Evolutionary conservation across 2,113 vertebrate species (phyloP), one percentile per base, ranked within the genome.

Genomic region (Ammodytes marinus): DNA sequence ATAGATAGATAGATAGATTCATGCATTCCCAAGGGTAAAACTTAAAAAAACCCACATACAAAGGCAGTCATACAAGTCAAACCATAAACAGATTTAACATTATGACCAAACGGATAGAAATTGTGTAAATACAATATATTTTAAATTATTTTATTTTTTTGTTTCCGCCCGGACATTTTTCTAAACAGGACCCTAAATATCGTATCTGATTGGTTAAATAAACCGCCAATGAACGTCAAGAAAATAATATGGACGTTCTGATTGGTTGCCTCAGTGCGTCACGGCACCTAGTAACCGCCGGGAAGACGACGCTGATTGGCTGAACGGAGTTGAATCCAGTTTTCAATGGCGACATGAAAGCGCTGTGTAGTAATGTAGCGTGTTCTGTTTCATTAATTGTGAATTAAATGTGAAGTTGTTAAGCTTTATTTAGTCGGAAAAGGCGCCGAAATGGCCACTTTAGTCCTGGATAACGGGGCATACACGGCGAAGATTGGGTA

Each of bases 401-500:
- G 9, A 3, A 54, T 2, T 19, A n/a, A 69, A 58, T 1, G 0
- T 2, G 8, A 76, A 27, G 27, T 11, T 17, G 2, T 9, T 7
- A 8, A 43, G 6, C 15, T 70, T 42, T 2, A 43, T 57, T 35
- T 13, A 4, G 12, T 3, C 0, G 0, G 1, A 46, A 5, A 0
- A 2, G 50, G 12, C 0, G 14, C 0, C 2, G 77, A 80, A 55
- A 99, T 99, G 98, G 95, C 96, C 9, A 98, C 97, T 0, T 90
- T 99, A 55, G 97, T 99, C 57, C 86, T 99, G 91, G 98, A 99
- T 84, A 99, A 99, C 86, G 98, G 98, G 70, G 98, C 98, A 11
- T 97, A 97, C 65, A 96, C 96, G 14, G 97, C 98, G 37, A 99
- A 99, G 82, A 98, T 99, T 53, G 98, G 98, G 1, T 98, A 98